Base-by-base conservation (phyloP, 2,113 vertebrate species). In the Columbina picui region DNA sequence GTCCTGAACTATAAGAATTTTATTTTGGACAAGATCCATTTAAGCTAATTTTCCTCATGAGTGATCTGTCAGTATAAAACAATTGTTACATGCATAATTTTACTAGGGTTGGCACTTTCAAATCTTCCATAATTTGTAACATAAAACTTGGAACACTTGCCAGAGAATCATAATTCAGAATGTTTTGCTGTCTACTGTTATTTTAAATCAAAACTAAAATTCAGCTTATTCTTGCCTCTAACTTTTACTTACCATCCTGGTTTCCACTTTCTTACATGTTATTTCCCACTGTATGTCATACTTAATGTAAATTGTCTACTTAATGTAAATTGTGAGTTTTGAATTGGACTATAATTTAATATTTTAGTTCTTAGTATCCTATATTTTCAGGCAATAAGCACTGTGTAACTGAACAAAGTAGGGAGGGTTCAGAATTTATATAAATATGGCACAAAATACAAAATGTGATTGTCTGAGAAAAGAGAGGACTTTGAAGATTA, bases 41-140 rank as follows among this genome's bases (percentile, higher is more conserved):
- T 70, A 80, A 91, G 52, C 43, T 88, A 11, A 65, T 92, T 97
- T 96, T 97, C 75, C 84, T 93, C 59, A 64, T 87, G 93, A 87
- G 34, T 70, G 59, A 57, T 84, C 64, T 84, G 43, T 81, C 77
- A 67, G 21, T 56, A 57, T 65, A 89, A 95, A 97, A 93, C 52
- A 82, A 67, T 57, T 1, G 1, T 80, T 75, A 89, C 61, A 80
- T 76, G 64, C 55, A 60, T 65, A 49, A 57, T 79, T 64, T 97
- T 87, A 83, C 57, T 41, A 53, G 11, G 64, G 43, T 26, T 93
- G 36, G 78, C 41, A 83, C 86, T 95, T 96, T 69, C 65, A 94
- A 60, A 79, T 74, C 12, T 23, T 60, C 41, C 17, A 63, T 41
- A 73, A 68, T 84, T 69, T 69, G 43, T 71, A 81, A 63, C 15